Percentiles rank a stretch among this genome's conserved stretches.
Conservation (phyloP, 2,888 invertebrate species). For the Caenorhabditis virilis region DNA sequence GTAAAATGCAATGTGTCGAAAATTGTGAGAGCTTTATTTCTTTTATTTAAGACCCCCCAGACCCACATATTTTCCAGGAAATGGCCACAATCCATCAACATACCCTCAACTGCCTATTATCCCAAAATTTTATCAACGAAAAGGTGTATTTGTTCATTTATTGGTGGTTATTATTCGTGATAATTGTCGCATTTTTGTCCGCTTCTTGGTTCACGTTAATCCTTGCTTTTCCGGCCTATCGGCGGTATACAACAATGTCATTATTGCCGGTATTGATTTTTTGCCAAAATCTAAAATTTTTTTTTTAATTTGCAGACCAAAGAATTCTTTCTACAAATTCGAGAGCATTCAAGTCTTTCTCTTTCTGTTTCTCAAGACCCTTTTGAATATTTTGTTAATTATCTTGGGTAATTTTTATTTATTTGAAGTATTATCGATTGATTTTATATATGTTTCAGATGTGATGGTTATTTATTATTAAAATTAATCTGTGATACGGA, state of each 20-base stretch:
- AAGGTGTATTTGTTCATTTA: conserved; percentile 46
- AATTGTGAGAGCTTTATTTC: conserved; percentile 8
- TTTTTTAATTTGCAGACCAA: conserved; percentile 14
- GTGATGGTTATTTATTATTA: conserved; percentile 24
- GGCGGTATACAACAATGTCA: conserved; percentile 19
- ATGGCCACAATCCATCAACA: background rate
- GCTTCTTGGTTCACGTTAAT: conserved; percentile 20
- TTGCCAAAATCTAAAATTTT: too few species aligned
- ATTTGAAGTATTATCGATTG: too few species aligned
- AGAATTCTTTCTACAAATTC: conserved; percentile 15
- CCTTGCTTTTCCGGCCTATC: conserved; percentile 13
- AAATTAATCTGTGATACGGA: conserved; percentile 16
- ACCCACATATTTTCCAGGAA: too few species aligned
- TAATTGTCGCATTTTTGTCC: conserved; percentile 25
- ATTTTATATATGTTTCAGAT: too few species aligned
- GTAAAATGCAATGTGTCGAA: conserved; percentile 14
- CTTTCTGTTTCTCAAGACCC: conserved; percentile 8
- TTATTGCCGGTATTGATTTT: conserved; percentile 16
- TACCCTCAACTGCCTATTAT: conserved; percentile 34
- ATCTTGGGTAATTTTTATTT: conserved; percentile 11
- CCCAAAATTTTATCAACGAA: conserved; percentile 46
- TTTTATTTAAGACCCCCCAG: background rate
- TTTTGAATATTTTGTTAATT: conserved; percentile 22
- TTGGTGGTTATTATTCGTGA: conserved; percentile 43
- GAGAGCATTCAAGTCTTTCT: background rate